Evolutionary conservation across 2,888 invertebrate species (phyloP).

Genomic region (Dasypogon diadema): DNA sequence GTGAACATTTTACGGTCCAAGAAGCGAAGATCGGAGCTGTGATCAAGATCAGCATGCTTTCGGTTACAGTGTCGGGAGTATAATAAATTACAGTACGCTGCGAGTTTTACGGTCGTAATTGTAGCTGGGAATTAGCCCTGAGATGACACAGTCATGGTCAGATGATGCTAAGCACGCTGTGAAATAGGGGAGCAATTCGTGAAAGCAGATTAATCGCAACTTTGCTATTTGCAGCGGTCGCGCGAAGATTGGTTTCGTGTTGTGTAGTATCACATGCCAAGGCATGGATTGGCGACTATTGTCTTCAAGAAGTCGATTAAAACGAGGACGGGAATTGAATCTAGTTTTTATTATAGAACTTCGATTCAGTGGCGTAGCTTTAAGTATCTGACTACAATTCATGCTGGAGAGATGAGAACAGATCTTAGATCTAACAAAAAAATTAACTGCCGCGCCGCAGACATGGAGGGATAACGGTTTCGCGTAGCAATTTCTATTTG

Average conservation of each 20-base stretch:
- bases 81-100: no score
- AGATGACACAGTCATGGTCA: slow-evolving; percentile 37
- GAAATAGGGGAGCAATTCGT: slow-evolving; percentile 21
- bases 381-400: no score
- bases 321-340: slow-evolving; percentile 30
- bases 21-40: slow-evolving; percentile 3
- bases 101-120: no score
- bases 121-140: slow-evolving; percentile 18
- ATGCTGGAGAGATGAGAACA: no score
- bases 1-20: not conserved
- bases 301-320: not conserved
- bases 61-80: not conserved
- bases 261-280: no score
- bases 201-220: slow-evolving; percentile 12
- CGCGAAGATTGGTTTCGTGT: no score
- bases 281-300: no score
- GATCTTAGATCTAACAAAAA: no score
- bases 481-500: no score
- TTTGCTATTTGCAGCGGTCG: not conserved
- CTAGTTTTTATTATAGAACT: slow-evolving; percentile 15
- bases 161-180: not conserved
- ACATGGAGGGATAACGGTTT: no score
- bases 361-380: no score
- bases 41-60: not conserved
- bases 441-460: no score